These are phyloP conservation scores for Cantharis rustica DNA, from an alignment of 2,888 invertebrate genomes.

Conservation along the genomic window DNA sequence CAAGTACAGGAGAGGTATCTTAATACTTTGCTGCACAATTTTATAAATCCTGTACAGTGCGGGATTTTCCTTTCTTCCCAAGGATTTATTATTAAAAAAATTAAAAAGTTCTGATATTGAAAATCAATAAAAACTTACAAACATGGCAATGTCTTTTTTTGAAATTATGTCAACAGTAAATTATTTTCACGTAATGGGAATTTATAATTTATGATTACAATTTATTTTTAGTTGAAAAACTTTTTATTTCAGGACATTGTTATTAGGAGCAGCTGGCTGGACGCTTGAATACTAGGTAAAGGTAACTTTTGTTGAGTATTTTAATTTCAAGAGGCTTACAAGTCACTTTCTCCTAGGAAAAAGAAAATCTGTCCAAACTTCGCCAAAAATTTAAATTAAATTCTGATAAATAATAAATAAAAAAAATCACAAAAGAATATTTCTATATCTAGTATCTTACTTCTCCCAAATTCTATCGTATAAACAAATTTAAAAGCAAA, in stretches of 20 bases:
- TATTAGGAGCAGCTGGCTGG: neutral
- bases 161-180: no score
- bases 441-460: neutral
- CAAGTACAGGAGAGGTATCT: neutral
- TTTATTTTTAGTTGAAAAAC: neutral
- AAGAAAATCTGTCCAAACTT: neutral
- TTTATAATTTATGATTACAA: neutral
- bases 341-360: neutral
- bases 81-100: no score
- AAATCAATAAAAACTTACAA: neutral
- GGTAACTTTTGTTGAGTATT: neutral
- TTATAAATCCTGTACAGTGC: no score
- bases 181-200: neutral
- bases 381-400: neutral
- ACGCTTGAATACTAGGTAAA: neutral
- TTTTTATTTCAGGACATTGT: neutral
- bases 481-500: neutral
- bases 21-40: no score
- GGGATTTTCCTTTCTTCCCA: no score
- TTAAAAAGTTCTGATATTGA: neutral
- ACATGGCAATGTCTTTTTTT: no score
- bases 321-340: neutral
- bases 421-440: neutral
- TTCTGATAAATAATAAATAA: neutral
- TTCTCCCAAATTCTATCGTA: neutral